Conservation (phyloP, 2,888 invertebrate species). For the Deilephila elpenor region DNA sequence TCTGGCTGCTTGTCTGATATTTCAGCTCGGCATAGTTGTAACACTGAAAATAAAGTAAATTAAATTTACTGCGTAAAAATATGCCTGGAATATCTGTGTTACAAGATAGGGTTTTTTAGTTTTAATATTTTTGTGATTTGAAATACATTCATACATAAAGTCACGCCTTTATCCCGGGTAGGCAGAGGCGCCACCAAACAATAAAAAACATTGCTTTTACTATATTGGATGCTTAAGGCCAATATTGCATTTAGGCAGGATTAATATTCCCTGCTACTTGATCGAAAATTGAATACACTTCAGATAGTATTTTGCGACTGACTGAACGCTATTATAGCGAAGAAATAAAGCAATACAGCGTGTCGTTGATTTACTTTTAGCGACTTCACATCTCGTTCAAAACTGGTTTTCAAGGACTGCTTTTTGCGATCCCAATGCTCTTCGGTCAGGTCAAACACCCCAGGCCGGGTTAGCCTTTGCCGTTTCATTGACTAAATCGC, state of each 20-base stretch:
- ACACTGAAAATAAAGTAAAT: constrained; percentile 63
- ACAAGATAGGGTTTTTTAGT: too few relatives aligned
- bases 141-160: too few relatives aligned
- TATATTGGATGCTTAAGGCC: too few relatives aligned
- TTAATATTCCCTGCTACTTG: neutral
- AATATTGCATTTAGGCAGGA: too few relatives aligned
- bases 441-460: constrained; percentile 63
- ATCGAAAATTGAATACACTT: neutral
- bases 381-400: constrained; percentile 47
- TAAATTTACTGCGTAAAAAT: neutral
- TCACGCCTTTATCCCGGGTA: too few relatives aligned
- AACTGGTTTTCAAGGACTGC: constrained; percentile 66
- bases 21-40: constrained; percentile 77
- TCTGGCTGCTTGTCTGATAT: constrained; percentile 60
- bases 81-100: neutral
- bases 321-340: neutral
- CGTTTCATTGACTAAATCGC: constrained; percentile 55
- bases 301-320: neutral
- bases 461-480: constrained; percentile 26
- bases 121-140: too few relatives aligned
- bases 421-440: constrained; percentile 61
- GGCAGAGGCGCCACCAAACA: too few relatives aligned
- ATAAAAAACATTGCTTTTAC: too few relatives aligned
- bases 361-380: constrained; percentile 41
- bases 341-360: neutral